These are phyloP conservation scores for Neodiprion pinetum DNA, from an alignment of 1,140 invertebrate genomes.

Conservation along the genomic window DNA sequence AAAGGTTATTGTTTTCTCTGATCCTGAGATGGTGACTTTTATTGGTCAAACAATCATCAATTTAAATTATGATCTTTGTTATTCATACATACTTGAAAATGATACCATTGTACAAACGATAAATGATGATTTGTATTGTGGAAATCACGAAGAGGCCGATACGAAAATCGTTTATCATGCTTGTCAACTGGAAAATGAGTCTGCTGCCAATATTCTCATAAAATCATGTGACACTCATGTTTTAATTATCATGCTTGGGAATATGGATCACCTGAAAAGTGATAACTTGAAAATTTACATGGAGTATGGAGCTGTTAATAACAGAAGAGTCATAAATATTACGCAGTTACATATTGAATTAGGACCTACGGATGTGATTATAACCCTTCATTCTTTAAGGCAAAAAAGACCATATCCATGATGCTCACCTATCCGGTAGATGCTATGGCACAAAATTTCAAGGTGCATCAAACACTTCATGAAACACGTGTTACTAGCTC, in stretches of 20 bases:
- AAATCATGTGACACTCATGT: slow-evolving; percentile 30
- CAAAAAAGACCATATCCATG: too few relatives aligned
- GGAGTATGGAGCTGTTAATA: slow-evolving; percentile 32
- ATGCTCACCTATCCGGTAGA: too few relatives aligned
- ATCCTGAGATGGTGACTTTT: not conserved
- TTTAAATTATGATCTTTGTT: slow-evolving; percentile 9
- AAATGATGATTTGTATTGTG: slow-evolving; percentile 23
- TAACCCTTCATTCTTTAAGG: too few relatives aligned
- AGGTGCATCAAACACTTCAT: too few relatives aligned
- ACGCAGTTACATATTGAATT: slow-evolving; percentile 37
- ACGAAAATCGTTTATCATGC: slow-evolving; percentile 31
- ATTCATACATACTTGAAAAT: slow-evolving; percentile 12
- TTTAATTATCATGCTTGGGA: slow-evolving; percentile 24
- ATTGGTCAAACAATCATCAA: not conserved
- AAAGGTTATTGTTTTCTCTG: too few relatives aligned
- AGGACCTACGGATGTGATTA: slow-evolving; percentile 19
- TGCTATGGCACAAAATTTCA: too few relatives aligned
- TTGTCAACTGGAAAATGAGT: slow-evolving; percentile 18
- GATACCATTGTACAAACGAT: slow-evolving; percentile 6
- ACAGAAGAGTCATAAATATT: slow-evolving; percentile 31
- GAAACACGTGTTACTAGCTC: too few relatives aligned
- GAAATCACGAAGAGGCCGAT: slow-evolving; percentile 29
- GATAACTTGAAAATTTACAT: slow-evolving; percentile 24
- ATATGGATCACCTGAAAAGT: not conserved
- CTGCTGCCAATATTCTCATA: slow-evolving; percentile 12